Evolutionary conservation across 2,888 invertebrate genomes (phyloP), one percentile per base, ranked within the genome.

Genomic region (Apoderus coryli): DNA sequence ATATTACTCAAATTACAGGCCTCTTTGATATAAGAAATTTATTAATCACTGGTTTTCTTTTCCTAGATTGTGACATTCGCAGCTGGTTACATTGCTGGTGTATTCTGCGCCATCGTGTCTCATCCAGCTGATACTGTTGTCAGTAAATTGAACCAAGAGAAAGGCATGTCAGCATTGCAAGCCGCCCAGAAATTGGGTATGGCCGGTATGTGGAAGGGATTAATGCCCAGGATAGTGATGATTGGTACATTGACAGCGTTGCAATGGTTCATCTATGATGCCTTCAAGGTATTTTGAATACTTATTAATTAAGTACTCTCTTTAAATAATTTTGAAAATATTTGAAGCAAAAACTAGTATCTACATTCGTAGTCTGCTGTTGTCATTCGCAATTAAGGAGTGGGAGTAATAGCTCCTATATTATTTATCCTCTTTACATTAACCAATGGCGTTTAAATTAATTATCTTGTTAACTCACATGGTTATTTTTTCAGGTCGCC

Each of bases 121-220:
- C 96, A 96, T 63, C 96, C 96, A 31, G 96, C 96, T 41, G 96
- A 96, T 61, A 93, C 95, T 16, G 85, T 82, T 39, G 96, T 96
- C 16, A 95, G 95, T 40, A 95, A 95, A 59, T 67, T 96, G 48
- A 98, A 98, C 68, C 89, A 95, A 70, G 88, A 73, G 40, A 80
- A 80, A 54, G 80, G 80, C 36, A 69, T 77, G 22, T 69, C 76
- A 16, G 80, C 84, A 12, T 52, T 72, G 2, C 72, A 72, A 38
- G 76, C 82, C 22, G 71, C 79, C 37, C 81, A 74, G 55, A 69
- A 77, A 54, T 65, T 89, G 41, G 89, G 89, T 35, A 65, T 70
- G 49, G 52, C 56, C 29, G 69, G 86, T 39, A 68, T 89, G 44
- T 90, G 90, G 90, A 81, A 84, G 63, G 92, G 92, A 38, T 69